These are phyloP conservation scores for Osmerus mordax DNA, from an alignment of 2,113 vertebrate species.

Conservation along the genomic window DNA sequence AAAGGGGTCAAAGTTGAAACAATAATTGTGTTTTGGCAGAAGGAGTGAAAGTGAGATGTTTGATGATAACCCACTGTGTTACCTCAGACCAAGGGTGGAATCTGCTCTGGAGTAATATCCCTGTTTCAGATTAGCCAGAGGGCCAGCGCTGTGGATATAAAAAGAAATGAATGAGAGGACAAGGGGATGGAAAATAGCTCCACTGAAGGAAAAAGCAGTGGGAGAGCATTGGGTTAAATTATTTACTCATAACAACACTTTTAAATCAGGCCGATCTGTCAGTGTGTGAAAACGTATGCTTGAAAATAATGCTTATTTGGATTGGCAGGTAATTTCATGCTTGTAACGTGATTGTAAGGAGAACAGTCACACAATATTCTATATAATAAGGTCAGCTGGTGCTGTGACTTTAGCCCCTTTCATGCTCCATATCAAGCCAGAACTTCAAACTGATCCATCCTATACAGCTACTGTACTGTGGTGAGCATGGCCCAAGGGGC, in stretches of 20 bases:
- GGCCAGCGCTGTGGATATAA: not conserved
- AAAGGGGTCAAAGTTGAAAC: conserved; percentile 3
- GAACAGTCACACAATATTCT: not conserved
- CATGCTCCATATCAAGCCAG: conserved; percentile 3
- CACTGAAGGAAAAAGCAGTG: not conserved
- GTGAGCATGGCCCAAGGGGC: not conserved
- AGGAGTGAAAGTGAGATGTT: too few species aligned
- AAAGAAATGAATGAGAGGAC: not conserved
- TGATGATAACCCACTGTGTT: not conserved
- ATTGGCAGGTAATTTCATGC: not conserved
- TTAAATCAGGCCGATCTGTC: not conserved
- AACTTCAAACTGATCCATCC: not conserved
- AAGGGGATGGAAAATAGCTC: not conserved
- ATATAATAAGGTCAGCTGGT: not conserved
- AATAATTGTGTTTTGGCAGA: not conserved
- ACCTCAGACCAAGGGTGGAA: not conserved
- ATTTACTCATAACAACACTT: not conserved
- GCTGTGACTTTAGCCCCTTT: conserved; percentile 3
- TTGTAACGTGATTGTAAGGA: not conserved
- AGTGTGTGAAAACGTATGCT: not conserved
- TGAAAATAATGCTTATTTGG: not conserved
- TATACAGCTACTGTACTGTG: not conserved
- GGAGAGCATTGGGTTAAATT: not conserved
- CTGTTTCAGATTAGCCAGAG: not conserved
- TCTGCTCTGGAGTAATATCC: not conserved